Evolutionary conservation across 2,113 vertebrate species (phyloP).

Genomic region (Sander vitreus): DNA sequence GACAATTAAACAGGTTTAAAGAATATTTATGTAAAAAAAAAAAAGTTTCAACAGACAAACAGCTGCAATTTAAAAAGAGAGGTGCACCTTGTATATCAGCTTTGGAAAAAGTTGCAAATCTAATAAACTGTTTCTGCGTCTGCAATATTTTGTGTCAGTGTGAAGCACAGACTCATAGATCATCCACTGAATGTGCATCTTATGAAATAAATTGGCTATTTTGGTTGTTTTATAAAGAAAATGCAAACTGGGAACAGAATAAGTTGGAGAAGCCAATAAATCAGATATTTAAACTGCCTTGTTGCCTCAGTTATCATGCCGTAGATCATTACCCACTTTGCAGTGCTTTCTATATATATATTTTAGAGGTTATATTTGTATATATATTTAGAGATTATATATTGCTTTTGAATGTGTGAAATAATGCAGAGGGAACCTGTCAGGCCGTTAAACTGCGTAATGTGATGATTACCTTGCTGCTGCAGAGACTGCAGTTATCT

Average conservation of each 20-base stretch:
- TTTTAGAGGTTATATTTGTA: not conserved
- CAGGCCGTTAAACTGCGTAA: constrained; percentile 23
- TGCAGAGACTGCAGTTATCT: constrained; percentile 24
- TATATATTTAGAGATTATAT: not conserved
- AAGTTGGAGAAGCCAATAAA: constrained; percentile 11
- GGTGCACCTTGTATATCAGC: too few relatives aligned
- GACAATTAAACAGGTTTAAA: too few relatives aligned
- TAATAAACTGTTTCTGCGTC: too few relatives aligned
- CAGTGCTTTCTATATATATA: not conserved
- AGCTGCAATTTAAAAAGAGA: too few relatives aligned
- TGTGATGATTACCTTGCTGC: constrained; percentile 23
- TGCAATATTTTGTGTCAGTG: not conserved
- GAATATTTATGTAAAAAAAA: too few relatives aligned
- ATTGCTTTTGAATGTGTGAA: constrained; percentile 8
- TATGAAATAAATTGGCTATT: constrained; percentile 5
- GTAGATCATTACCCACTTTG: not conserved
- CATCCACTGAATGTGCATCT: not conserved
- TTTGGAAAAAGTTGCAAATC: too few relatives aligned
- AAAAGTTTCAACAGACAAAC: too few relatives aligned
- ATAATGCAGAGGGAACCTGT: not conserved
- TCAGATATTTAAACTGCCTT: not conserved
- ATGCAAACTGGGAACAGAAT: not conserved
- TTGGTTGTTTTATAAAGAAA: not conserved
- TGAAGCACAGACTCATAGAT: not conserved
- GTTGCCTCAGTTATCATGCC: not conserved